These are phyloP conservation scores for Danio jaintianensis DNA, from an alignment of 2,797 vertebrate species.

Conservation along the genomic window DNA sequence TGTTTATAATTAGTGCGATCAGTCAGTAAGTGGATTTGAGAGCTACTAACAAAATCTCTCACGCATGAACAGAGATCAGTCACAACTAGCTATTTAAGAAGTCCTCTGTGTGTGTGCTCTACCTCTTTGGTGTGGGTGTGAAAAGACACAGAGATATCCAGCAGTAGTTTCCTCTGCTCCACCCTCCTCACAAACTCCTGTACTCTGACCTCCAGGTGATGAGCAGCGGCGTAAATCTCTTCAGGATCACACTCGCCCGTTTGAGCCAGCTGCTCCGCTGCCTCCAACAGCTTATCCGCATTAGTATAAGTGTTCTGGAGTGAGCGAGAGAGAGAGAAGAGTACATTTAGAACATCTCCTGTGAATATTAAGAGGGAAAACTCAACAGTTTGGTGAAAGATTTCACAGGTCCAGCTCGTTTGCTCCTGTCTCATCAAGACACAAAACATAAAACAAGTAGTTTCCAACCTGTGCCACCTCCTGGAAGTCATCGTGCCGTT, in stretches of 20 bases:
- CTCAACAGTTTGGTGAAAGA: background rate
- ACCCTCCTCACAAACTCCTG: slow-evolving; percentile 95
- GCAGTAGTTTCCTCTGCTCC: slow-evolving; percentile 94
- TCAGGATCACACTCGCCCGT: slow-evolving; percentile 91
- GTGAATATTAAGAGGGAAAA: slow-evolving; percentile 2
- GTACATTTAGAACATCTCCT: background rate
- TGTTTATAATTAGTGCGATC: background rate
- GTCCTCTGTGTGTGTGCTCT: slow-evolving; percentile 74
- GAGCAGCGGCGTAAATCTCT: slow-evolving; percentile 90
- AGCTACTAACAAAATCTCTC: background rate
- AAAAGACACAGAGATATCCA: slow-evolving; percentile 97
- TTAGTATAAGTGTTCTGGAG: slow-evolving; percentile 65
- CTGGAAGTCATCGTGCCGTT: slow-evolving; percentile 97
- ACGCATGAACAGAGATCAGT: background rate
- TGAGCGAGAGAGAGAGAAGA: background rate
- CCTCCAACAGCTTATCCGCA: slow-evolving; percentile 79
- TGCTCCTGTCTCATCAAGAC: background rate
- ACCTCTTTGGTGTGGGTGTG: slow-evolving; percentile 99
- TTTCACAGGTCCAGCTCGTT: background rate
- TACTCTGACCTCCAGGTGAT: slow-evolving; percentile 80
- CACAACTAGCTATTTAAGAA: background rate
- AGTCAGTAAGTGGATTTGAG: slow-evolving; percentile 7
- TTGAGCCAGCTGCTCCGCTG: slow-evolving; percentile 88
- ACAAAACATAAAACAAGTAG: slow-evolving; percentile 17
- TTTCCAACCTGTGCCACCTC: slow-evolving; percentile 62